Evolutionary conservation across 2,797 vertebrate species (phyloP).

Genomic region (Phaenicophaeus curvirostris): DNA sequence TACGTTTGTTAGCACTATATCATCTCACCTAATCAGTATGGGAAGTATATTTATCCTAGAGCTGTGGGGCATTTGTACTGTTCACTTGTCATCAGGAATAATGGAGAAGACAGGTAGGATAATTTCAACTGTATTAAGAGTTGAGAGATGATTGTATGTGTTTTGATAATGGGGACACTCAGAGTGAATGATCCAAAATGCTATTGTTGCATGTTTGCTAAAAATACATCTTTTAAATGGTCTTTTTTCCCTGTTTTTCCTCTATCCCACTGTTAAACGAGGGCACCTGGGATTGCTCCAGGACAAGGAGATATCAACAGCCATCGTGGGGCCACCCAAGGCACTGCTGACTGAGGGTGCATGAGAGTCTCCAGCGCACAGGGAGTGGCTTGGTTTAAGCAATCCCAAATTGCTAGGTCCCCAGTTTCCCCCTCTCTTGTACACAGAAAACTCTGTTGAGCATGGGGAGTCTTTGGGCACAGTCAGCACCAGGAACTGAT

Average conservation of each 20-base stretch:
- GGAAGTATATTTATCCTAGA: constrained; percentile 59
- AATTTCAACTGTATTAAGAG: constrained; percentile 29
- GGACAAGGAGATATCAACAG: not conserved
- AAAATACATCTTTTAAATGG: not conserved
- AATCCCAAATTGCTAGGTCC: fast-evolving
- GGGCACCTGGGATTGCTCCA: not conserved
- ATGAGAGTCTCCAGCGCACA: fast-evolving
- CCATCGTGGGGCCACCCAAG: not conserved
- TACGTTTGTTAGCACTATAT: constrained; percentile 69
- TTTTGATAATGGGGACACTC: constrained; percentile 22
- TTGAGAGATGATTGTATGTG: not conserved
- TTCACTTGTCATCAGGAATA: constrained; percentile 59
- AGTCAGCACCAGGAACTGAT: not conserved
- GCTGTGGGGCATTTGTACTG: constrained; percentile 42
- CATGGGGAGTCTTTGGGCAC: not conserved
- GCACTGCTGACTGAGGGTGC: not conserved
- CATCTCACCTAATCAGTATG: constrained; percentile 47
- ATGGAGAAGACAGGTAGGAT: constrained; percentile 32
- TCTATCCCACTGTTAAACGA: not conserved
- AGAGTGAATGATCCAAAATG: not conserved
- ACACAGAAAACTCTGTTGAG: fast-evolving
- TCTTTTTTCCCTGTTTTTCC: not conserved
- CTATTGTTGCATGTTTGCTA: not conserved
- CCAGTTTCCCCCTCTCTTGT: not conserved
- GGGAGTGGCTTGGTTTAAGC: not conserved